Conservation (phyloP, 1,140 invertebrate genomes). For the Aphelenchoides fujianensis region DNA sequence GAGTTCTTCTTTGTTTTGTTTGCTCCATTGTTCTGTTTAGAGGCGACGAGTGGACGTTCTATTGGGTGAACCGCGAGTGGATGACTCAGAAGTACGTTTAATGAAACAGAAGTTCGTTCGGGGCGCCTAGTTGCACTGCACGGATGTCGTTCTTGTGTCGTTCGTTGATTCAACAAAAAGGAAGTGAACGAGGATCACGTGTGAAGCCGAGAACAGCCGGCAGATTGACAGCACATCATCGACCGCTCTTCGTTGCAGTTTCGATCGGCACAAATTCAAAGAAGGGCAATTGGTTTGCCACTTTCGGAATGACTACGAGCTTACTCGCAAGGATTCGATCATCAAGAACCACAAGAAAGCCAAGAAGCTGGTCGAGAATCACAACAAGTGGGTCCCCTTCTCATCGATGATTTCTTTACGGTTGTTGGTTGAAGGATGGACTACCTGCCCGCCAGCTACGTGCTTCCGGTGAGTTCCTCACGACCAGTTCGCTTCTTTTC, state of each 20-base stretch:
- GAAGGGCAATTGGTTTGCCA: conserved; percentile 66
- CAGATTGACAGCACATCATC: too few relatives aligned
- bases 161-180: too few relatives aligned
- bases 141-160: too few relatives aligned
- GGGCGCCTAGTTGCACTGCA: too few relatives aligned
- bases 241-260: too few relatives aligned
- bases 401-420: conserved; percentile 13
- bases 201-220: too few relatives aligned
- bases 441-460: conserved; percentile 65
- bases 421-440: conserved; percentile 57
- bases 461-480: conserved; percentile 65
- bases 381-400: conserved; percentile 29
- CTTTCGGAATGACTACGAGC: conserved; percentile 66
- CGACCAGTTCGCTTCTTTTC: too few relatives aligned
- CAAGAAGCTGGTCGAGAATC: conserved; percentile 62
- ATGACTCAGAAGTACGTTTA: conserved; percentile 60
- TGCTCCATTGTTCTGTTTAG: conserved; percentile 44
- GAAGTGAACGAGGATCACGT: too few relatives aligned
- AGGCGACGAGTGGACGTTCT: conserved; percentile 66
- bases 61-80: conserved; percentile 66
- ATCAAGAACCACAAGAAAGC: conserved; percentile 66
- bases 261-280: conserved; percentile 65
- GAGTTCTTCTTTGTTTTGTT: conserved; percentile 11
- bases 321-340: conserved; percentile 66
- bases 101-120: too few relatives aligned